A percentile compares a stretch with the other conserved stretches of the same genome.
Evolutionary conservation across 2,113 vertebrate genomes (phyloP).

Genomic region (Solea solea): DNA sequence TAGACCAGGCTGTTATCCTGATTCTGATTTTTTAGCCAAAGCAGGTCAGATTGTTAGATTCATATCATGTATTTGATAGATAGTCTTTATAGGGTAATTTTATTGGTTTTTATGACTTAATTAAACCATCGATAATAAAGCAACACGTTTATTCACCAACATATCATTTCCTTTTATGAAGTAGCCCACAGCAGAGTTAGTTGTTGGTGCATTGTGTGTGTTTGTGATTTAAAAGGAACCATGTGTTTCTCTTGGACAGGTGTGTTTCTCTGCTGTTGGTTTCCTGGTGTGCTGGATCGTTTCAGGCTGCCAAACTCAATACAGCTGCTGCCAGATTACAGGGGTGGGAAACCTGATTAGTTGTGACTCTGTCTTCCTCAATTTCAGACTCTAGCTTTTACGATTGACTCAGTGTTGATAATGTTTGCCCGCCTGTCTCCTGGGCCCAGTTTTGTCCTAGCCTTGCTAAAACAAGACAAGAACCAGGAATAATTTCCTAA

Average conservation of each 20-base stretch:
- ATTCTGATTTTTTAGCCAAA: no score
- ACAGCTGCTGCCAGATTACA: slow-evolving; percentile 47
- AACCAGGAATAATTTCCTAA: background rate
- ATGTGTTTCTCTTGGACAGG: slow-evolving; percentile 47
- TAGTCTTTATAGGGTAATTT: no score
- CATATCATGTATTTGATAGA: no score
- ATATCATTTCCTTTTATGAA: no score
- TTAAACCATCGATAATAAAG: no score
- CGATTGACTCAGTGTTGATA: slow-evolving; percentile 19
- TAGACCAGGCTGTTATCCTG: no score
- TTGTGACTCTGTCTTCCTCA: slow-evolving; percentile 59
- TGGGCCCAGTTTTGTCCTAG: background rate
- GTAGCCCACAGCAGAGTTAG: no score
- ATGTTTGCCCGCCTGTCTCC: slow-evolving; percentile 22
- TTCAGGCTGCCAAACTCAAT: slow-evolving; percentile 63
- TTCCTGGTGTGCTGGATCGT: slow-evolving; percentile 48
- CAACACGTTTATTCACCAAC: no score
- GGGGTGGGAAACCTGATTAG: slow-evolving; percentile 56
- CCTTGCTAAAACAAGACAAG: background rate
- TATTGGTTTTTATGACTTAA: no score
- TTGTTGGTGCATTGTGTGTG: no score
- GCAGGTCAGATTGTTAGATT: no score
- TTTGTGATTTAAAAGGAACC: background rate
- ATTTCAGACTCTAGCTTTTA: slow-evolving; percentile 41
- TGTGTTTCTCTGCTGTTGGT: slow-evolving; percentile 43